These are phyloP conservation scores for Pristis pectinata DNA, from an alignment of 2,797 vertebrate genomes.

Conservation along the genomic window DNA sequence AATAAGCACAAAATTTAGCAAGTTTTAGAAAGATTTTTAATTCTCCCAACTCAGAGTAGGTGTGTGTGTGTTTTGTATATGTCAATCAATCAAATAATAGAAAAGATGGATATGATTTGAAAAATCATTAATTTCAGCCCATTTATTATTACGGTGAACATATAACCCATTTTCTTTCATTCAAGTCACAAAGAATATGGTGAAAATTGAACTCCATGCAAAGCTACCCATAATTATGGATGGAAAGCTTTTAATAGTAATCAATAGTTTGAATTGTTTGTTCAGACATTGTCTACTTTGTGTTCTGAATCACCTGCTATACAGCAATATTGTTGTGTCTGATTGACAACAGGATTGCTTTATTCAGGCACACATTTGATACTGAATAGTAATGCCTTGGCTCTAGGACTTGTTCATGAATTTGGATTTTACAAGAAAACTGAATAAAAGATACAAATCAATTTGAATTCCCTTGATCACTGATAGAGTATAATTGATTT, in stretches of 20 bases:
- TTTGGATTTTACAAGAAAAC: neutral
- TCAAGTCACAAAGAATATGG: neutral
- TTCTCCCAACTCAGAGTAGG: no score
- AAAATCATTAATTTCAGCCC: no score
- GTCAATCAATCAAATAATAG: no score
- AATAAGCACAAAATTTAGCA: no score
- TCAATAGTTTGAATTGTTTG: neutral
- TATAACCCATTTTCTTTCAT: neutral
- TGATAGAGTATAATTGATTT: neutral
- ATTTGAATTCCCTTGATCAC: slow-evolving; percentile 4
- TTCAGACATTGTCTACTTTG: neutral
- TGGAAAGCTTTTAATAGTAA: neutral
- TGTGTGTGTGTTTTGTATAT: no score
- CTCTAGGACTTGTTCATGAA: neutral
- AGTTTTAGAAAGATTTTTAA: no score
- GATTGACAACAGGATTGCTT: neutral
- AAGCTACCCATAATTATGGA: neutral
- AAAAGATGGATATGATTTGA: no score
- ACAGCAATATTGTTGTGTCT: neutral
- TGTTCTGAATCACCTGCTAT: neutral
- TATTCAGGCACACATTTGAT: neutral
- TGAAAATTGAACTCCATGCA: neutral
- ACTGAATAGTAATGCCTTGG: neutral
- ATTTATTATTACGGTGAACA: neutral
- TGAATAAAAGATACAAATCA: neutral